These are phyloP conservation scores for Vultur gryphus DNA, from an alignment of 2,797 vertebrate genomes.

Conservation along the genomic window DNA sequence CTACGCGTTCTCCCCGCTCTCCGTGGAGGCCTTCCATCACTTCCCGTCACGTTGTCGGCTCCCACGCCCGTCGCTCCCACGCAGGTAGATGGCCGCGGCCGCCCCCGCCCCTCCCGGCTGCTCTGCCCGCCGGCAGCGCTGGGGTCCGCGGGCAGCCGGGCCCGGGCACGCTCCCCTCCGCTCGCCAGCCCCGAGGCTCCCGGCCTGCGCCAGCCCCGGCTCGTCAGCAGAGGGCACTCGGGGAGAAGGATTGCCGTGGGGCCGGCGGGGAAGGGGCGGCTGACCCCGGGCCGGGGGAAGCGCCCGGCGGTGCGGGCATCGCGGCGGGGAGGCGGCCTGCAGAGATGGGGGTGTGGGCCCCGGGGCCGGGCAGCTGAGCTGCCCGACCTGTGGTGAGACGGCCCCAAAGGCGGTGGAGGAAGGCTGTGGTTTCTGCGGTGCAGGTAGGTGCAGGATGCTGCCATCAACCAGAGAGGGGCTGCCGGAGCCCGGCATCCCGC, in stretches of 20 bases:
- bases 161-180: neutral
- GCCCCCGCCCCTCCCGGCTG: neutral
- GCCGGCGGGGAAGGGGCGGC: neutral
- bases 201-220: neutral
- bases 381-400: neutral
- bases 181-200: neutral
- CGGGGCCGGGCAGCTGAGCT: neutral
- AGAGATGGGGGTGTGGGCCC: too few relatives aligned
- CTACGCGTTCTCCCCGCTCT: accelerated
- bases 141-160: neutral
- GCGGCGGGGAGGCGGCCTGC: too few relatives aligned
- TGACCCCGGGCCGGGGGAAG: neutral
- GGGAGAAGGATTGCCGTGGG: slow-evolving; percentile 18
- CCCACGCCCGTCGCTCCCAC: neutral
- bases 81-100: neutral
- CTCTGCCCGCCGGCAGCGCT: neutral
- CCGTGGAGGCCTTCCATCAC: neutral
- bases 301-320: neutral
- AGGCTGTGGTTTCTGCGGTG: neutral
- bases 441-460: neutral
- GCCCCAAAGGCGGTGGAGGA: too few relatives aligned
- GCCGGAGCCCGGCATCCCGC: neutral
- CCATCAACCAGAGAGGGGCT: neutral
- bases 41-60: neutral
- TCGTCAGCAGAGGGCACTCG: slow-evolving; percentile 68